Evolutionary conservation across 2,888 invertebrate species (phyloP).

Genomic region (Gymnosoma rotundatum): DNA sequence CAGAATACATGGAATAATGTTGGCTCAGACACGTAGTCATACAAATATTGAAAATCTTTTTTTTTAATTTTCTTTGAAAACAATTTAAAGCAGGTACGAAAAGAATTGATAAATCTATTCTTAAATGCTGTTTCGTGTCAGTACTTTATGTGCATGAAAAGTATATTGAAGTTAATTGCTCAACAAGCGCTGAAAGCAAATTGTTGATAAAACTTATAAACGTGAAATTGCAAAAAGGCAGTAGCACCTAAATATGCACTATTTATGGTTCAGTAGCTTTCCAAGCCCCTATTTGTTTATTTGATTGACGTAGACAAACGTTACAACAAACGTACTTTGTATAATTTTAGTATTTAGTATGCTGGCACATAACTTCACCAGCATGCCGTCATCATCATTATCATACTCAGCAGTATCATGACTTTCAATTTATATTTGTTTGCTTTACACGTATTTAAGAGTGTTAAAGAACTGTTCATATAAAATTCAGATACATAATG

Average conservation of each 20-base stretch:
- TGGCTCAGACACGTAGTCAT: constrained; percentile 29
- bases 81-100: not conserved
- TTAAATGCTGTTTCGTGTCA: constrained; percentile 22
- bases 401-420: constrained; percentile 14
- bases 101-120: constrained; percentile 38
- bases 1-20: constrained; percentile 3
- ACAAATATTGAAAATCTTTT: constrained; percentile 25
- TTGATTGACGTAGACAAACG: constrained; percentile 39
- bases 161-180: constrained; percentile 25
- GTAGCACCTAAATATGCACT: constrained; percentile 58
- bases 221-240: not conserved
- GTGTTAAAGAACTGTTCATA: not conserved
- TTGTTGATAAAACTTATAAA: constrained; percentile 27
- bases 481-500: not conserved
- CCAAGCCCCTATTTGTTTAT: constrained; percentile 43
- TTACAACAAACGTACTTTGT: constrained; percentile 16
- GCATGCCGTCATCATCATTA: constrained; percentile 17
- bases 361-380: not conserved
- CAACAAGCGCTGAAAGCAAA: constrained; percentile 26
- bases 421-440: constrained; percentile 59
- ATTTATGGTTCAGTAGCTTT: constrained; percentile 69
- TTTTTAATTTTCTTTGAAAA: not conserved
- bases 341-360: not conserved
- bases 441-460: constrained; percentile 40
- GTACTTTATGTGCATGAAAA: not conserved